Evolutionary conservation across 2,888 invertebrate genomes (phyloP).

Genomic region (Agonopterix heracliana): DNA sequence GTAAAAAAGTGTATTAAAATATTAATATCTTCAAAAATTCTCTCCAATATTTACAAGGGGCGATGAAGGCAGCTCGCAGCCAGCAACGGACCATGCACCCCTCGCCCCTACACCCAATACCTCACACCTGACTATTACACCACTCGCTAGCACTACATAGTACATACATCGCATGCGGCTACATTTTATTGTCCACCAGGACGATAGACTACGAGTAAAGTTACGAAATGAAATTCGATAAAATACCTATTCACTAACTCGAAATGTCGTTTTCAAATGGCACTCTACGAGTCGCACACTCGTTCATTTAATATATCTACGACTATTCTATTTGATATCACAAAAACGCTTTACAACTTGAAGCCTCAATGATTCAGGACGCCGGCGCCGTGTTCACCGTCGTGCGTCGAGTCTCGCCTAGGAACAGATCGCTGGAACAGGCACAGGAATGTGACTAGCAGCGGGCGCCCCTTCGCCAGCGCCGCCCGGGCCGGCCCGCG

Average conservation of each 20-base stretch:
- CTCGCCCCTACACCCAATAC: slow-evolving; percentile 4
- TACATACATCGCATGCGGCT: slow-evolving; percentile 29
- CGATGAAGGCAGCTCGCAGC: slow-evolving; percentile 19
- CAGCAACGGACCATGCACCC: slow-evolving; percentile 15
- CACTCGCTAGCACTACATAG: not conserved
- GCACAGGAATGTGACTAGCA: slow-evolving; percentile 49
- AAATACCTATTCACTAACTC: slow-evolving; percentile 34
- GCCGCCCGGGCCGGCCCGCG: slow-evolving; percentile 17
- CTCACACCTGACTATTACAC: too few species aligned
- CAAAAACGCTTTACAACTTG: slow-evolving; percentile 64
- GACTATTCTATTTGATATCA: slow-evolving; percentile 69
- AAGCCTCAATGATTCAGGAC: slow-evolving; percentile 54
- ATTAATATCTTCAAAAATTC: slow-evolving; percentile 67
- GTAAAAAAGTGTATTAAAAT: slow-evolving; percentile 66
- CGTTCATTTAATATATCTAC: slow-evolving; percentile 47
- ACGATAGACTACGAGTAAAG: slow-evolving; percentile 41
- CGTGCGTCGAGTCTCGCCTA: slow-evolving; percentile 16
- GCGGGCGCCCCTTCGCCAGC: slow-evolving; percentile 20
- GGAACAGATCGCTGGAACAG: slow-evolving; percentile 35
- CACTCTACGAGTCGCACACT: slow-evolving; percentile 59
- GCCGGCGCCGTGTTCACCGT: slow-evolving; percentile 32
- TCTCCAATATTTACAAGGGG: slow-evolving; percentile 44
- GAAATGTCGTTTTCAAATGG: slow-evolving; percentile 60
- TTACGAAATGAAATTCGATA: slow-evolving; percentile 44
- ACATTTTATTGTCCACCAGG: slow-evolving; percentile 54